Evolutionary conservation across 2,797 vertebrate species (phyloP).

Genomic region (Coracias cyanogaster): DNA sequence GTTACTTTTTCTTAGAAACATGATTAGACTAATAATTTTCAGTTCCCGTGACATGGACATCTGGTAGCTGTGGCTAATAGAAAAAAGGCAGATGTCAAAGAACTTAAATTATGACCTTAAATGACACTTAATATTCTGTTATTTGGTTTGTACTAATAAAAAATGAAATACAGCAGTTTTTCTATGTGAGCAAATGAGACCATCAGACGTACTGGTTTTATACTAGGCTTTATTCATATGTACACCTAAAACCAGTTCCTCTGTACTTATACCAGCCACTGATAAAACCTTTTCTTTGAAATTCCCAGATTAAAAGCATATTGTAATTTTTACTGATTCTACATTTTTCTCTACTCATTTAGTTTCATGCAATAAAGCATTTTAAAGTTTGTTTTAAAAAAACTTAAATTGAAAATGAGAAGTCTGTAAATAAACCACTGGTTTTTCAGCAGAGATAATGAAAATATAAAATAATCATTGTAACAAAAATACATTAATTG

Average conservation of each 20-base stretch:
- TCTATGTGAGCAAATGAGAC: neutral
- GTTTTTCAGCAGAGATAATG: neutral
- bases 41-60: slow-evolving; percentile 47
- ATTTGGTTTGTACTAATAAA: slow-evolving; percentile 24
- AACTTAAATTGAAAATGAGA: neutral
- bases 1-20: slow-evolving; percentile 59
- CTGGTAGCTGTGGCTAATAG: slow-evolving; percentile 46
- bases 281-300: neutral
- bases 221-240: neutral
- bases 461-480: neutral
- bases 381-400: neutral
- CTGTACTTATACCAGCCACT: neutral
- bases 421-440: neutral
- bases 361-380: neutral
- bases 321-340: neutral
- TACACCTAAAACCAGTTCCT: neutral
- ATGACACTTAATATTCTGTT: slow-evolving; percentile 48
- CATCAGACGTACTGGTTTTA: neutral
- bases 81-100: slow-evolving; percentile 67
- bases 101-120: slow-evolving; percentile 67
- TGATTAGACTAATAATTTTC: slow-evolving; percentile 60
- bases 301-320: neutral
- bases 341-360: neutral
- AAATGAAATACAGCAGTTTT: neutral
- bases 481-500: neutral